These are phyloP conservation scores for Atherinomorus stipes DNA, from an alignment of 2,113 vertebrate genomes.

Conservation along the genomic window DNA sequence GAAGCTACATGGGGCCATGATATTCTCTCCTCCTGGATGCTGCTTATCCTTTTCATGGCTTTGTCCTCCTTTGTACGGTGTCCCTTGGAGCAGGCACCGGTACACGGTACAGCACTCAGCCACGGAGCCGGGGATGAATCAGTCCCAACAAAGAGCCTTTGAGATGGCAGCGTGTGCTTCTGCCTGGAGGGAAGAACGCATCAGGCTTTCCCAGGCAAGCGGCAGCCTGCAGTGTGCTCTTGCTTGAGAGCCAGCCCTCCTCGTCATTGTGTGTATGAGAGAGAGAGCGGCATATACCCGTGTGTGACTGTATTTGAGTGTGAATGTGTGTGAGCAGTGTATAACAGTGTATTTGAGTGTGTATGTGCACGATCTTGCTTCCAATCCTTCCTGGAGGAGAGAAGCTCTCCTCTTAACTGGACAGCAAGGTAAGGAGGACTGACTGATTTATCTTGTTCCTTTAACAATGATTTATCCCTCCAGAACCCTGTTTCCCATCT, in stretches of 20 bases:
- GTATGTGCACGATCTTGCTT: slow-evolving; percentile 70
- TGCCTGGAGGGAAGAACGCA: slow-evolving; percentile 84
- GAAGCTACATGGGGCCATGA: slow-evolving; percentile 68
- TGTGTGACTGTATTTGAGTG: slow-evolving; percentile 56
- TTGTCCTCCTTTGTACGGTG: slow-evolving; percentile 58
- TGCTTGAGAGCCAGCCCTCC: slow-evolving; percentile 76
- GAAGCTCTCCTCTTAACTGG: slow-evolving; percentile 76
- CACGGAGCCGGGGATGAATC: slow-evolving; percentile 74
- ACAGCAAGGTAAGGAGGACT: slow-evolving; percentile 81
- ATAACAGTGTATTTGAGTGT: slow-evolving; percentile 60
- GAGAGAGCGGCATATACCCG: slow-evolving; percentile 52
- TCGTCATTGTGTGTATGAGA: slow-evolving; percentile 55
- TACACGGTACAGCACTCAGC: slow-evolving; percentile 66
- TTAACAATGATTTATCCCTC: slow-evolving; percentile 55
- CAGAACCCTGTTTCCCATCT: slow-evolving; percentile 34
- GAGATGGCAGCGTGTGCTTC: slow-evolving; percentile 79
- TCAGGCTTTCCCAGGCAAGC: slow-evolving; percentile 84
- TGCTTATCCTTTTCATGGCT: slow-evolving; percentile 73
- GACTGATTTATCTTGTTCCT: slow-evolving; percentile 26
- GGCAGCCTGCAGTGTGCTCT: slow-evolving; percentile 83
- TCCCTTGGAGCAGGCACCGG: slow-evolving; percentile 67
- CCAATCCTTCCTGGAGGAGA: slow-evolving; percentile 77
- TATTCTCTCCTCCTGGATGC: slow-evolving; percentile 77
- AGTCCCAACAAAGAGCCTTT: slow-evolving; percentile 81
- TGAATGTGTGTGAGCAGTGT: slow-evolving; percentile 54